Evolutionary conservation across 2,113 vertebrate species (phyloP), one percentile per base, ranked within the genome.

Genomic region (Aphyosemion australe): DNA sequence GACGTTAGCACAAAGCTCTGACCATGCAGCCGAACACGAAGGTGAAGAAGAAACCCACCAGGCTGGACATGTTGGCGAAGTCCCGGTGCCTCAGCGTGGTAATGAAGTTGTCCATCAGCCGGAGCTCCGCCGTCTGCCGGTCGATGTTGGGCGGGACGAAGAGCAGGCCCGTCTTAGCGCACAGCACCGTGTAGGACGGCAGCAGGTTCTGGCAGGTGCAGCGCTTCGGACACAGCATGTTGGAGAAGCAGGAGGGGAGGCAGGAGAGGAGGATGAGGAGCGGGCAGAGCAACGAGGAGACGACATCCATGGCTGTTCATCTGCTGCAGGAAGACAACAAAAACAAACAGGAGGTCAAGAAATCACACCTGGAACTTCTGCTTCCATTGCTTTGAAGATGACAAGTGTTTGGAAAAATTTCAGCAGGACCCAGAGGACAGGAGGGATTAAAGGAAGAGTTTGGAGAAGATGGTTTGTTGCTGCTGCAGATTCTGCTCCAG

Each of bases 51-150:
- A 4, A 52, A 37, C 84, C 76, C 32, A 90, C 88, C 79, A 94
- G 91, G 69, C 93, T 93, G 70, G 92, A 91, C 94, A 94, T 94
- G 88, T 94, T 94, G 84, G 93, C 93, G 12, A 94, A 94, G 90
- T 94, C 94, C 0, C 88, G 89, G 82, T 92, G 93, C 43, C 93
- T 76, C 62, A 94, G 92, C 0, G 92, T 92, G 1, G 93, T 93
- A 78, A 94, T 94, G 89, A 94, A 94, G 90, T 94, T 94, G 86
- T 94, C 94, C 89, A 94, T 94, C 41, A 94, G 91, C 31, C 93
- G 56, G 18, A 94, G 91, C 85, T 94, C 94, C 1, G 93, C 94
- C 2, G 94, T 94, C 85, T 93, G 90, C 0, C 92, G 87, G 85
- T 94, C 94, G 19, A 94, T 92, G 82, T 92, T 92, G 13, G 93